Base-by-base conservation (phyloP, 1,140 invertebrate species). In the Holcopasites calliopsidis region DNA sequence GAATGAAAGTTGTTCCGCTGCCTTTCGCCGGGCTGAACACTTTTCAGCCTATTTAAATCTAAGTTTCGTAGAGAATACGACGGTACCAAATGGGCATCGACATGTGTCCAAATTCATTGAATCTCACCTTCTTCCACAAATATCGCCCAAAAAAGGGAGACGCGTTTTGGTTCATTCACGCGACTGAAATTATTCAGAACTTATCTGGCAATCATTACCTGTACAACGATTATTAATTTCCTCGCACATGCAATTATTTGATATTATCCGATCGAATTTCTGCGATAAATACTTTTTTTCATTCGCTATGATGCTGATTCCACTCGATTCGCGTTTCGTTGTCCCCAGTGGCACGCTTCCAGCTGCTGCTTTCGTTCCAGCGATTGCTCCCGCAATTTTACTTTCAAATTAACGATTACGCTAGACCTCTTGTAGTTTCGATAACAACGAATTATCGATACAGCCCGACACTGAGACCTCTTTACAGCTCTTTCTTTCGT, bases 351-450 rank as follows among this genome's bases (percentile, higher is more conserved):
- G 54, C 54, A 58, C 54, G 66, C 31, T 70, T 60, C 23, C 58
- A 49, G 10, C 33, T 10, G 6, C 38, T 57, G 55, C 18, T 28
- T 33, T 31, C n/a, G 8, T 44, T 28, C 26, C 28, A 50, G 4
- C 47, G 38, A 31, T 52, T n/a, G 33, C 40, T 57, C 13, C 38
- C 33, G 8, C 38, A n/a, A 69, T 69, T 69, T 71, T 61, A 71
- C 42, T 66, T 57, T 49, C 23, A 75, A 75, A 75, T 75, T 75
- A n/a, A 26, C 33, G 40, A 68, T 58, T 58, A 58, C 42, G 54
- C 26, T n/a, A 21, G 28, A 31, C 52, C 62, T 33, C 23, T 75
- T 38, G 3, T 60, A 23, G 54, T 47, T 40, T 69, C 64, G 42
- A 75, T 75, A 75, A 69, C 40, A 28, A 38, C 21, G 40, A 44